Conservation (phyloP, 2,113 vertebrate genomes). For the Coreoperca whiteheadi region DNA sequence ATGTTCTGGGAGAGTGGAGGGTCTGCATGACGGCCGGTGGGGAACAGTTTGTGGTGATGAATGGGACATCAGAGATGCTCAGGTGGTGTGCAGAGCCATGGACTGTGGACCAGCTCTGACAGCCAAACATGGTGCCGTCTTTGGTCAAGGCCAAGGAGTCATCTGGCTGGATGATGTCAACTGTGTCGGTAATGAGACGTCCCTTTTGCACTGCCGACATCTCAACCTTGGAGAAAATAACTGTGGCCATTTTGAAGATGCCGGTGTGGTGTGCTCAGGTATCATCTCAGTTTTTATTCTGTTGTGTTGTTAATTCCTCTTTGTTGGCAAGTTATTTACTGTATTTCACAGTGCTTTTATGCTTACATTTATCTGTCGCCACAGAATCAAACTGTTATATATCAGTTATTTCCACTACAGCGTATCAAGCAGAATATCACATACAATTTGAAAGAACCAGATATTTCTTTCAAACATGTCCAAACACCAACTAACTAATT, state of each 20-base stretch:
- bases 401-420: neutral
- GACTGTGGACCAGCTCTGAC: slow-evolving; percentile 72
- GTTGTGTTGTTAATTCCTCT: neutral
- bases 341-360: neutral
- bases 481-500: too few relatives aligned
- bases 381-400: too few relatives aligned
- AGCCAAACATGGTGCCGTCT: slow-evolving; percentile 46
- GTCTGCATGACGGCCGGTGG: too few relatives aligned
- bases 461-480: too few relatives aligned
- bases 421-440: neutral
- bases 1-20: too few relatives aligned
- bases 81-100: slow-evolving; percentile 23
- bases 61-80: too few relatives aligned
- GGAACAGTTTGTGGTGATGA: too few relatives aligned
- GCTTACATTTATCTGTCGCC: neutral
- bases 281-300: neutral
- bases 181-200: slow-evolving; percentile 64
- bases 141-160: slow-evolving; percentile 57
- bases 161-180: slow-evolving; percentile 69
- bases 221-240: slow-evolving; percentile 38
- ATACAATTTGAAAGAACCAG: neutral
- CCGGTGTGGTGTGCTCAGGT: slow-evolving; percentile 81
- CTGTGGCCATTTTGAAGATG: slow-evolving; percentile 74
- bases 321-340: neutral
- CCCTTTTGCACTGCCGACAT: slow-evolving; percentile 61